Percentiles rank a stretch among this genome's conserved stretches.
phyloP scores from a whole-genome alignment of 1,140 invertebrate genomes.

The Tenebrio molitor region DNA sequence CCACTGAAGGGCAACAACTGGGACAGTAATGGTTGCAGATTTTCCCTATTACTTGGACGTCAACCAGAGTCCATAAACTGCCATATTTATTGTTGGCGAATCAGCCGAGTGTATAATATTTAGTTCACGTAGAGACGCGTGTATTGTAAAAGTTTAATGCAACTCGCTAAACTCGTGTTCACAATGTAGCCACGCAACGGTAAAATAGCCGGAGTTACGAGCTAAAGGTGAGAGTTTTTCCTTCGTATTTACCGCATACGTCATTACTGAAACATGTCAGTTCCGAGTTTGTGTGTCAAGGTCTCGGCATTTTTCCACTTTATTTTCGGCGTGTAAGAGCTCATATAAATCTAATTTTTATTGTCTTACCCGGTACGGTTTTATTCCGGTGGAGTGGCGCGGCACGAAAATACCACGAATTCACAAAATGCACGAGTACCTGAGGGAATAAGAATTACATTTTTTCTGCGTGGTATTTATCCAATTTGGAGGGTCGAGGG shows the following conservation, averaged over 20 bases:
- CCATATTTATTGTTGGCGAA: constrained; percentile 25
- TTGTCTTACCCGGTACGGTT: too few relatives aligned
- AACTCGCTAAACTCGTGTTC: constrained; percentile 26
- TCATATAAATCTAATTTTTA: background rate
- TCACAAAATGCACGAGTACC: too few relatives aligned
- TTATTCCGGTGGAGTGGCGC: too few relatives aligned
- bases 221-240: constrained; percentile 3
- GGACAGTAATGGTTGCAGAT: too few relatives aligned
- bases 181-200: constrained; percentile 23
- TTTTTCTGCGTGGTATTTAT: too few relatives aligned
- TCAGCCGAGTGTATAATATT: constrained; percentile 30
- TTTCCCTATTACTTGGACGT: background rate
- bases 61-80: background rate
- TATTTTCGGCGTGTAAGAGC: background rate
- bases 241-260: background rate
- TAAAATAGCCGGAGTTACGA: constrained; percentile 14
- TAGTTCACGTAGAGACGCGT: constrained; percentile 33
- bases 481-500: too few relatives aligned
- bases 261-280: constrained; percentile 14
- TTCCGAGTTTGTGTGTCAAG: background rate
- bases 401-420: too few relatives aligned
- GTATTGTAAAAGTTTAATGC: constrained; percentile 39
- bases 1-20: too few relatives aligned
- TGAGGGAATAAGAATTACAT: too few relatives aligned
- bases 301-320: background rate